Evolutionary conservation across 2,888 invertebrate species (phyloP).

Genomic region (Elmis aenea): DNA sequence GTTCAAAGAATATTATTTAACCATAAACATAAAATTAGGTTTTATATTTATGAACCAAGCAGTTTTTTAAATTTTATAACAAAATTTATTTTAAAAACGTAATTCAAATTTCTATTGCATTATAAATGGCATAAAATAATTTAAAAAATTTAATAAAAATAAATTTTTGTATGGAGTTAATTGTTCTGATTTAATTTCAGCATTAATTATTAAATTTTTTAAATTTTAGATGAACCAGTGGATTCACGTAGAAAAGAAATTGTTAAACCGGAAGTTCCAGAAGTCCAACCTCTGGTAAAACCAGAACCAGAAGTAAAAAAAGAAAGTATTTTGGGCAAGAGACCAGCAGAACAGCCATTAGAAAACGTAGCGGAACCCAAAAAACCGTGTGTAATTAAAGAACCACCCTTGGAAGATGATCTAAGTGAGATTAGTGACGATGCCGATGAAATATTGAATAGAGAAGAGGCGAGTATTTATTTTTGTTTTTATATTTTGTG

Average conservation of each 20-base stretch:
- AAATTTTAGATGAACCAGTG: slow-evolving; percentile 7
- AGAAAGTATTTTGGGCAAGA: slow-evolving; percentile 30
- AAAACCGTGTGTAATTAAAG: slow-evolving; percentile 47
- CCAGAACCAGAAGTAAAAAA: slow-evolving; percentile 22
- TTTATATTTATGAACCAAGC: too few relatives aligned
- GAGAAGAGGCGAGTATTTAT: slow-evolving; percentile 59
- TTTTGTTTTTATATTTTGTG: background rate
- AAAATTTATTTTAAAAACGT: background rate
- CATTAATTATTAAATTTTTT: background rate
- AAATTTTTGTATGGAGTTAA: too few relatives aligned
- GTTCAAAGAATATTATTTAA: slow-evolving; percentile 7
- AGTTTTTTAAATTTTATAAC: too few relatives aligned
- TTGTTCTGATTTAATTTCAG: too few relatives aligned
- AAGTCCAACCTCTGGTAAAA: background rate
- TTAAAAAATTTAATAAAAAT: too few relatives aligned
- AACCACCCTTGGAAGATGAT: slow-evolving; percentile 56
- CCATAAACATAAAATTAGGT: too few relatives aligned
- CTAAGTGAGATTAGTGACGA: slow-evolving; percentile 87
- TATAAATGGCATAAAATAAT: too few relatives aligned
- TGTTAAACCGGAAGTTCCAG: too few relatives aligned
- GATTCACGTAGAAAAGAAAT: slow-evolving; percentile 37
- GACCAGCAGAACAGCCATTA: slow-evolving; percentile 38
- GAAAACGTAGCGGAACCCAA: slow-evolving; percentile 48
- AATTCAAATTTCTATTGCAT: background rate
- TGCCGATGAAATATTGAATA: slow-evolving; percentile 80